A percentile compares a stretch with the other conserved stretches of the same genome.
Evolutionary conservation across 2,797 vertebrate species (phyloP).

Genomic region (Phrynocephalus guinanensis): DNA sequence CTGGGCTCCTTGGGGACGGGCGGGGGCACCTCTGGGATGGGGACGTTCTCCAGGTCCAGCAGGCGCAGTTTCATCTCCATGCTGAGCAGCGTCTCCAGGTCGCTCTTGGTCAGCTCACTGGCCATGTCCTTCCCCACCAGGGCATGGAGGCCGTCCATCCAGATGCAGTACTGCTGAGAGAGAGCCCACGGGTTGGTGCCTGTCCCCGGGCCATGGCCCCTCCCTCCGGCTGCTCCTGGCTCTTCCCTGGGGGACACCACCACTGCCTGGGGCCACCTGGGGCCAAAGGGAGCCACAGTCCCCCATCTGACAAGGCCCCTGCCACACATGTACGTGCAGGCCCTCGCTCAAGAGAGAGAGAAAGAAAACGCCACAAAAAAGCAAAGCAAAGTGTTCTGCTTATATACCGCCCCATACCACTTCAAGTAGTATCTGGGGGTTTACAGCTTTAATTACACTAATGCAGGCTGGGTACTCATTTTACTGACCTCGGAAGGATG

Average conservation of each 20-base stretch:
- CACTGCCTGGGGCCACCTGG: not conserved
- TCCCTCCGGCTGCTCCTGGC: not conserved
- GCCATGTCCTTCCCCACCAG: slow-evolving; percentile 97
- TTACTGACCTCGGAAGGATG: too few species aligned
- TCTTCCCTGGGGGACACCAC: not conserved
- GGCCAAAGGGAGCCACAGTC: too few species aligned
- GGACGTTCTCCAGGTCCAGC: slow-evolving; percentile 97
- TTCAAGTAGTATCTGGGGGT: too few species aligned
- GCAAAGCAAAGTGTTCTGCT: too few species aligned
- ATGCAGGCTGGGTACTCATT: too few species aligned
- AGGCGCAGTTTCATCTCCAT: slow-evolving; percentile 99
- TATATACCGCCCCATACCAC: too few species aligned
- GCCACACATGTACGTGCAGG: too few species aligned
- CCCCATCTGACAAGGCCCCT: too few species aligned
- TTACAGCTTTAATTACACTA: too few species aligned
- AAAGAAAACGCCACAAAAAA: too few species aligned
- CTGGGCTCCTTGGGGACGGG: slow-evolving; percentile 98
- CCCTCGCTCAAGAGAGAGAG: too few species aligned
- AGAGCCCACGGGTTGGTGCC: not conserved
- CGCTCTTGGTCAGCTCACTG: slow-evolving; percentile 95
- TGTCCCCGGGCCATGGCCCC: not conserved
- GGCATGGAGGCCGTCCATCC: slow-evolving; percentile 95
- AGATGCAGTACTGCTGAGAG: slow-evolving; percentile 91
- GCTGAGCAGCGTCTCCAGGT: slow-evolving; percentile 96
- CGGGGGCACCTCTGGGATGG: slow-evolving; percentile 94